Percentiles rank a stretch among this genome's conserved stretches.
These are phyloP conservation scores for Leptoclinus maculatus DNA, from an alignment of 2,797 vertebrate genomes.

Conservation along the genomic window DNA sequence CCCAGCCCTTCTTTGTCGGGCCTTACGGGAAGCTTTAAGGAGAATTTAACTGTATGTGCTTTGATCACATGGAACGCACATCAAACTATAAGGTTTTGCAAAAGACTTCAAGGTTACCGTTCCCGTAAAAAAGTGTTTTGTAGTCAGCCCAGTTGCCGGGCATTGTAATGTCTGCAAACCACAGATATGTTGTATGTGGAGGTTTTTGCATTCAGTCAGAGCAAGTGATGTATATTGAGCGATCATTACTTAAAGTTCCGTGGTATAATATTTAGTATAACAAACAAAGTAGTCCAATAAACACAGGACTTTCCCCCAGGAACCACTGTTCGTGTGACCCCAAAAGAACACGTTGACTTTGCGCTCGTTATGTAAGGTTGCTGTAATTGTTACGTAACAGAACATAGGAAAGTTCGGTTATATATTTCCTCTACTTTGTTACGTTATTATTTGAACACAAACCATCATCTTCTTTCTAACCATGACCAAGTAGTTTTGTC, in stretches of 20 bases:
- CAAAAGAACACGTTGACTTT: not conserved
- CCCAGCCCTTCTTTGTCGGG: conserved; percentile 59
- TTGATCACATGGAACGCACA: conserved; percentile 27
- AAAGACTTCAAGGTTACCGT: conserved; percentile 1
- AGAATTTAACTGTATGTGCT: conserved; percentile 43
- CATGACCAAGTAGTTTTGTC: not conserved
- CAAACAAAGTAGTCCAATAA: not conserved
- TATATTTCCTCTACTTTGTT: too few species aligned
- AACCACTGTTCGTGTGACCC: not conserved
- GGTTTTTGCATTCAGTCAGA: not conserved
- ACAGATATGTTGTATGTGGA: not conserved
- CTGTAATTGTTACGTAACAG: not conserved
- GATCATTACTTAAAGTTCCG: not conserved
- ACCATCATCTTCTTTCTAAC: not conserved
- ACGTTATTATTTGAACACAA: not conserved
- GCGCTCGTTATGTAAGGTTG: not conserved
- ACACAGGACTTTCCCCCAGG: not conserved
- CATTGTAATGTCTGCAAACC: not conserved
- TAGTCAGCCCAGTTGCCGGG: not conserved
- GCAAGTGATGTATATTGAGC: not conserved
- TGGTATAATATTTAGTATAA: not conserved
- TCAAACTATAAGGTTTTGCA: not conserved
- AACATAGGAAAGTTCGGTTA: not conserved
- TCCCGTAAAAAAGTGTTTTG: not conserved
- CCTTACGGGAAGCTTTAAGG: conserved; percentile 70